phyloP scores from a whole-genome alignment of 1,140 invertebrate genomes.

The Atta cephalotes region DNA sequence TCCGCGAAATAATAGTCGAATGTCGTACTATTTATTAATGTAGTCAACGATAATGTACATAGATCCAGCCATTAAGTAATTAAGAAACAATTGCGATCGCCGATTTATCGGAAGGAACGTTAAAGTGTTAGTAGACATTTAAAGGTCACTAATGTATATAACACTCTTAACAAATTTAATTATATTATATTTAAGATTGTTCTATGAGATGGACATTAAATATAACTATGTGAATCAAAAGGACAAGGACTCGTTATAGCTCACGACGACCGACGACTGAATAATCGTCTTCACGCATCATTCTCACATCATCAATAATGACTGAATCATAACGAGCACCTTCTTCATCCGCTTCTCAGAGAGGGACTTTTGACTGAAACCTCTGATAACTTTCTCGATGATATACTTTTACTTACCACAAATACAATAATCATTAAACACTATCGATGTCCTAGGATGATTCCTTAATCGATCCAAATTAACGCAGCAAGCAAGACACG shows the following conservation, averaged over 20 bases:
- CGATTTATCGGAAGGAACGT: not conserved
- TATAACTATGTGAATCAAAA: not conserved
- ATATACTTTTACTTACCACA: constrained; percentile 29
- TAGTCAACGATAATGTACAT: constrained; percentile 57
- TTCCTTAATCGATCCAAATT: constrained; percentile 24
- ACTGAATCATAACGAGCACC: constrained; percentile 43
- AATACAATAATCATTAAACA: constrained; percentile 45
- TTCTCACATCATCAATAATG: constrained; percentile 33
- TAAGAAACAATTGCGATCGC: constrained; percentile 12
- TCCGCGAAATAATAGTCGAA: constrained; percentile 36
- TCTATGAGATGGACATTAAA: constrained; percentile 29
- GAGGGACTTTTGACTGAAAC: constrained; percentile 28
- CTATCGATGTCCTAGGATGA: constrained; percentile 47
- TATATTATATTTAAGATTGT: constrained; percentile 40
- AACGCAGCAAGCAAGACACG: constrained; percentile 50
- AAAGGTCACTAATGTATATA: constrained; percentile 45
- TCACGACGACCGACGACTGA: constrained; percentile 40
- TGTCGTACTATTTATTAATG: not conserved
- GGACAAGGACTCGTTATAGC: constrained; percentile 23
- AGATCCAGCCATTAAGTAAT: constrained; percentile 46
- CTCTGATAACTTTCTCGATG: constrained; percentile 49
- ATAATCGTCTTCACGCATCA: constrained; percentile 48
- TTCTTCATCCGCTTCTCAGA: constrained; percentile 39
- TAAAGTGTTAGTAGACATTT: constrained; percentile 10
- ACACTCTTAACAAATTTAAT: constrained; percentile 27